Evolutionary conservation across 1,140 invertebrate species (phyloP).

Genomic region (Contarinia nasturtii): DNA sequence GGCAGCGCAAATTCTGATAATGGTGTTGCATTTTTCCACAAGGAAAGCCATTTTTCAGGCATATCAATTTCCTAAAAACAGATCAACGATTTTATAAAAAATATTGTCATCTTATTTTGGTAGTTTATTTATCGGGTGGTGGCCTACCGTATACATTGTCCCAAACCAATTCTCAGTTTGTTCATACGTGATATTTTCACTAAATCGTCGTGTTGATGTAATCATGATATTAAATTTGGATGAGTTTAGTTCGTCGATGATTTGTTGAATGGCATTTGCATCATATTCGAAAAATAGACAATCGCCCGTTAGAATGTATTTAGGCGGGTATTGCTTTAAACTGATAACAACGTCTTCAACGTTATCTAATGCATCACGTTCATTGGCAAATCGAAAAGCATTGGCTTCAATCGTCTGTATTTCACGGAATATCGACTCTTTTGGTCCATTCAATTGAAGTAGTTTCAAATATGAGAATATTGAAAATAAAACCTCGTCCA

Average conservation of each 20-base stretch:
- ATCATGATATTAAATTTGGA: constrained; percentile 59
- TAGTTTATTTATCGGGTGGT: too few species aligned
- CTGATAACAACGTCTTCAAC: constrained; percentile 56
- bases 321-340: constrained; percentile 59
- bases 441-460: constrained; percentile 35
- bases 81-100: too few species aligned
- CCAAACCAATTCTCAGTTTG: constrained; percentile 41
- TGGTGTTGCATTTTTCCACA: constrained; percentile 35
- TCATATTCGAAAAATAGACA: constrained; percentile 62
- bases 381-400: constrained; percentile 47
- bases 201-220: constrained; percentile 35
- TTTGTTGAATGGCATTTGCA: constrained; percentile 38
- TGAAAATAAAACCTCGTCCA: constrained; percentile 41
- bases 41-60: constrained; percentile 30
- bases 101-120: too few species aligned
- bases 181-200: constrained; percentile 33
- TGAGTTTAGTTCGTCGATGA: constrained; percentile 44
- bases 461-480: constrained; percentile 59
- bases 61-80: constrained; percentile 33
- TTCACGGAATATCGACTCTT: constrained; percentile 24
- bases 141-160: constrained; percentile 20
- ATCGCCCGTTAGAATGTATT: constrained; percentile 57
- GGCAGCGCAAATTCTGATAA: constrained; percentile 45
- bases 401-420: constrained; percentile 45
- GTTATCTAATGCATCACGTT: constrained; percentile 49